Percentiles rank a stretch among this genome's conserved stretches.
Evolutionary conservation across 2,113 vertebrate species (phyloP).

Genomic region (Cochlearius cochlearius): DNA sequence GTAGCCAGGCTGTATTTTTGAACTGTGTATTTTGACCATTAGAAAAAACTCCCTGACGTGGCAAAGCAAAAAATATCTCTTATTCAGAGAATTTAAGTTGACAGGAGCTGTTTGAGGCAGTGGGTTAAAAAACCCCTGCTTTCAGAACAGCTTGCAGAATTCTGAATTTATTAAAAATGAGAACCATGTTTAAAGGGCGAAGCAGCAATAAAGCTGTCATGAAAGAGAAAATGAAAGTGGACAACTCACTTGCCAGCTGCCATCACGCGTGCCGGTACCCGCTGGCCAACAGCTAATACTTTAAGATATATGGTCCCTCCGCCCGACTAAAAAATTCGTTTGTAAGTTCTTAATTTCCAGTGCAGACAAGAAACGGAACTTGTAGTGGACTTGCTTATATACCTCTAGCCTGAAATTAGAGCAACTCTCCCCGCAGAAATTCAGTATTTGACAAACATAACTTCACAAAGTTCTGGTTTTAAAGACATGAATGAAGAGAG

Average conservation of each 20-base stretch:
- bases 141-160: neutral
- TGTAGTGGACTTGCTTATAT: neutral
- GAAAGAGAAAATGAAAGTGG: neutral
- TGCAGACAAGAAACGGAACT: neutral
- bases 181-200: neutral
- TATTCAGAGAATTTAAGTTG: neutral
- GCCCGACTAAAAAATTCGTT: neutral
- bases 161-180: neutral
- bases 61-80: neutral
- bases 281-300: neutral
- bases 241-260: neutral
- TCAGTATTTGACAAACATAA: neutral
- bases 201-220: neutral
- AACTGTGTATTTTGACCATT: neutral
- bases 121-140: neutral
- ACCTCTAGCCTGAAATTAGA: neutral
- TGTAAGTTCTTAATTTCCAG: neutral
- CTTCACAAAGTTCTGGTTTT: neutral
- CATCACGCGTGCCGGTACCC: neutral
- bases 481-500: neutral
- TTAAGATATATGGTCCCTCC: neutral
- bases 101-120: neutral
- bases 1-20: neutral
- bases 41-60: neutral
- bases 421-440: neutral